Percentiles rank a stretch among this genome's conserved stretches.
These are phyloP conservation scores for Pelobates cultripes DNA, from an alignment of 2,797 vertebrate species.

Conservation along the genomic window DNA sequence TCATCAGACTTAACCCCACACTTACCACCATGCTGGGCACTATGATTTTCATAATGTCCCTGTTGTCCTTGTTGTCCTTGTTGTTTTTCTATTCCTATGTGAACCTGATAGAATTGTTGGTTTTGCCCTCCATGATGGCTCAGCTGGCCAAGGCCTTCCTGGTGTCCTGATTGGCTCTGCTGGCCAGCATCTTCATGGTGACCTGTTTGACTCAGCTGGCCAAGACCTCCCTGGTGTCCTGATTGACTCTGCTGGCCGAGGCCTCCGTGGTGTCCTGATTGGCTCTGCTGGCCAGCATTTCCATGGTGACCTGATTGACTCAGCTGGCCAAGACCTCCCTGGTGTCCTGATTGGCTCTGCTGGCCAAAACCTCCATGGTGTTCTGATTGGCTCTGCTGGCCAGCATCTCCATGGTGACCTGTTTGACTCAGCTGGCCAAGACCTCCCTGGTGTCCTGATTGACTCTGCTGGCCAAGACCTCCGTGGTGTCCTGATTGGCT, in stretches of 20 bases:
- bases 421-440: not conserved
- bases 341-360: not conserved
- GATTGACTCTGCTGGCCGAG: slow-evolving; percentile 13
- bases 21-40: slow-evolving; percentile 3
- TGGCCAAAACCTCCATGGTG: not conserved
- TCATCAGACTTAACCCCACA: not conserved
- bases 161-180: not conserved
- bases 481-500: not conserved
- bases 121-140: not conserved
- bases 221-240: not conserved
- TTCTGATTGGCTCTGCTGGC: not conserved
- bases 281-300: not conserved
- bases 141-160: not conserved
- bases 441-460: not conserved
- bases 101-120: not conserved
- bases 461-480: not conserved
- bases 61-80: not conserved
- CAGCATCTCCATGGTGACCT: not conserved
- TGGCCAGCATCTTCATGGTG: not conserved
- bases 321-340: slow-evolving; percentile 1
- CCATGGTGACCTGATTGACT: slow-evolving; percentile 3
- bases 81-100: too few species aligned
- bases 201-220: not conserved
- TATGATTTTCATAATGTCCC: not conserved
- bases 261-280: not conserved